Conservation (phyloP, 2,113 vertebrate genomes). For the Narcine bancroftii region DNA sequence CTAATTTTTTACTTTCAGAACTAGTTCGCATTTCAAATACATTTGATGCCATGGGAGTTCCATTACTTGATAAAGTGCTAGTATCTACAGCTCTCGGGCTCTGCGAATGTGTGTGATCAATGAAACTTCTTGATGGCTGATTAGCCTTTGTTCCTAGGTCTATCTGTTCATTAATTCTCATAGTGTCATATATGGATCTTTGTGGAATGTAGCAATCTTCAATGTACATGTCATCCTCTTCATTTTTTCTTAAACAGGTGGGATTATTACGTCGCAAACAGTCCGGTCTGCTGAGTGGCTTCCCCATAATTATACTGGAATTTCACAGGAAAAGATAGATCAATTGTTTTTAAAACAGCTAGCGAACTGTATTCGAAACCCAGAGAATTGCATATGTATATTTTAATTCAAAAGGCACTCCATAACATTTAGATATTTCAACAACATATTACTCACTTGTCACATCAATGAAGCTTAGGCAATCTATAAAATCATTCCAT, state of each 20-base stretch:
- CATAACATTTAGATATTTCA: neutral
- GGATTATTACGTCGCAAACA: constrained; percentile 86
- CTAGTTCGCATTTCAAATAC: constrained; percentile 66
- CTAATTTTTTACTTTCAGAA: constrained; percentile 68
- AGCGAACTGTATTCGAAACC: neutral
- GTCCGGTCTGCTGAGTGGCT: constrained; percentile 93
- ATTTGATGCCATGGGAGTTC: constrained; percentile 70
- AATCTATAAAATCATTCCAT: neutral
- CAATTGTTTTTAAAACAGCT: neutral
- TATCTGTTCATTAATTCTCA: constrained; percentile 98
- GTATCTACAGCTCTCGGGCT: constrained; percentile 62
- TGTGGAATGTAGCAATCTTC: constrained; percentile 99
- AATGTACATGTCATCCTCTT: constrained; percentile 94
- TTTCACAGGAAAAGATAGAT: neutral
- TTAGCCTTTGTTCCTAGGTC: constrained; percentile 88
- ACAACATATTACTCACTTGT: constrained; percentile 15
- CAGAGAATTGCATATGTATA: neutral
- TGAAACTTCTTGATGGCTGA: constrained; percentile 83
- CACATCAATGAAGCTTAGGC: neutral
- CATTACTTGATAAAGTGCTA: constrained; percentile 90
- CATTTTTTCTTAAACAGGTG: constrained; percentile 86
- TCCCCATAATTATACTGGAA: constrained; percentile 68
- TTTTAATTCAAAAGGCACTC: neutral
- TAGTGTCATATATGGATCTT: constrained; percentile 94
- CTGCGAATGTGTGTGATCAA: constrained; percentile 50